These are phyloP conservation scores for Telmatochromis brachygnathus DNA, from an alignment of 2,113 vertebrate species.

Conservation along the genomic window DNA sequence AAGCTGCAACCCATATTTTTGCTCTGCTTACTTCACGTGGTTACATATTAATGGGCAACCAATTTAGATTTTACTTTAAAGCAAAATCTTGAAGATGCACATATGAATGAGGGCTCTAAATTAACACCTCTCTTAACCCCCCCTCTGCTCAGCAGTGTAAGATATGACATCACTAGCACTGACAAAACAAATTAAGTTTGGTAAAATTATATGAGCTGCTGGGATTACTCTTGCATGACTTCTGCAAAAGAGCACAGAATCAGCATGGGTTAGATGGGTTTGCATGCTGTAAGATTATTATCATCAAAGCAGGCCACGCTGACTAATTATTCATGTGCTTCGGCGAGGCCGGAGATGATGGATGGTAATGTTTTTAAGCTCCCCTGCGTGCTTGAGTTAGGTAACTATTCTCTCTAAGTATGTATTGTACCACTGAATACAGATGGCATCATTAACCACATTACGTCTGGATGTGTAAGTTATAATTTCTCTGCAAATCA, in stretches of 20 bases:
- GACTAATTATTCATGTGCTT: conserved; percentile 50
- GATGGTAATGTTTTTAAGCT: conserved; percentile 44
- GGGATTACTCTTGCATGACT: neutral
- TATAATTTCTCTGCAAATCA: conserved; percentile 6
- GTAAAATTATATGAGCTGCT: neutral
- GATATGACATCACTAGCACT: neutral
- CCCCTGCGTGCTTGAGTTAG: conserved; percentile 16
- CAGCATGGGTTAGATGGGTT: neutral
- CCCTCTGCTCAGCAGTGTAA: neutral
- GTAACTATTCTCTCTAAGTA: neutral
- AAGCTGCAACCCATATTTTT: neutral
- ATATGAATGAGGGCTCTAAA: neutral
- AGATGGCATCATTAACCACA: conserved; percentile 23
- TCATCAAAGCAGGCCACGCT: conserved; percentile 21
- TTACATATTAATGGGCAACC: no score
- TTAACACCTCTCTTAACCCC: neutral
- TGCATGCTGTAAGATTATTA: neutral
- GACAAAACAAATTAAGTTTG: neutral
- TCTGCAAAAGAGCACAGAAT: neutral
- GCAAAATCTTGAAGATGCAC: neutral
- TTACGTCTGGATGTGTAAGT: neutral
- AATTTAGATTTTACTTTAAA: neutral
- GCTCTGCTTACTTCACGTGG: neutral
- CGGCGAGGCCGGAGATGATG: conserved; percentile 27
- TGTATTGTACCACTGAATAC: conserved; percentile 18